A percentile compares a stretch with the other conserved stretches of the same genome.
Evolutionary conservation across 2,888 invertebrate species (phyloP).

Genomic region (Aproaerema taeniolella): DNA sequence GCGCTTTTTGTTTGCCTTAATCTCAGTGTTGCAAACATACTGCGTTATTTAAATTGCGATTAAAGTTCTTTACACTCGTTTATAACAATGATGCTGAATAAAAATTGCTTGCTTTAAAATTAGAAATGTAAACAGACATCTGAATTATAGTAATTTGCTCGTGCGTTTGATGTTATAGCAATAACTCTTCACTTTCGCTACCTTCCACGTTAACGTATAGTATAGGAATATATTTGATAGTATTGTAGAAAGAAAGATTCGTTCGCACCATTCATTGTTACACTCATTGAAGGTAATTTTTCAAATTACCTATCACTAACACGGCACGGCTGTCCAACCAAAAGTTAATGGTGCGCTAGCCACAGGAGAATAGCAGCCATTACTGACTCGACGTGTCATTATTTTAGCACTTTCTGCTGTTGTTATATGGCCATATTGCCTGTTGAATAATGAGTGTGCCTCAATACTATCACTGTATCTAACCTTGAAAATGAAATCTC

Average conservation of each 20-base stretch:
- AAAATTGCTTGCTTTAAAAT: no score
- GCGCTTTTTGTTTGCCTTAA: constrained; percentile 1
- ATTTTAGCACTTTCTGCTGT: constrained; percentile 19
- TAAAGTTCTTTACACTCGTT: no score
- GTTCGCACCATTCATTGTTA: constrained; percentile 34
- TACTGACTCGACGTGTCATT: constrained; percentile 32
- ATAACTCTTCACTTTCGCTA: constrained; percentile 35
- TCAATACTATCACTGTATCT: no score
- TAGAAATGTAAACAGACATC: no score
- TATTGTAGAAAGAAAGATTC: constrained; percentile 35
- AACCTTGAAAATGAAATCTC: constrained; percentile 8
- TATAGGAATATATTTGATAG: constrained; percentile 40
- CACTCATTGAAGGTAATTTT: constrained; percentile 39
- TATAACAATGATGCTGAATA: no score
- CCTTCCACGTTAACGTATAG: no score
- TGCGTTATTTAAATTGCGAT: no score
- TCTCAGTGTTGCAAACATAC: no score
- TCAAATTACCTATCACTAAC: constrained; percentile 36
- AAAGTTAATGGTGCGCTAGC: constrained; percentile 33
- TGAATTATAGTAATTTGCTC: no score
- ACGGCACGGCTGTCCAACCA: constrained; percentile 33
- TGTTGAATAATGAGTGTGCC: no score
- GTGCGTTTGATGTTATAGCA: no score
- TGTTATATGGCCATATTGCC: no score
- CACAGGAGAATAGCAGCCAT: constrained; percentile 32